Evolutionary conservation across 1,140 invertebrate genomes (phyloP).

Genomic region (Melipona quadrifasciata): DNA sequence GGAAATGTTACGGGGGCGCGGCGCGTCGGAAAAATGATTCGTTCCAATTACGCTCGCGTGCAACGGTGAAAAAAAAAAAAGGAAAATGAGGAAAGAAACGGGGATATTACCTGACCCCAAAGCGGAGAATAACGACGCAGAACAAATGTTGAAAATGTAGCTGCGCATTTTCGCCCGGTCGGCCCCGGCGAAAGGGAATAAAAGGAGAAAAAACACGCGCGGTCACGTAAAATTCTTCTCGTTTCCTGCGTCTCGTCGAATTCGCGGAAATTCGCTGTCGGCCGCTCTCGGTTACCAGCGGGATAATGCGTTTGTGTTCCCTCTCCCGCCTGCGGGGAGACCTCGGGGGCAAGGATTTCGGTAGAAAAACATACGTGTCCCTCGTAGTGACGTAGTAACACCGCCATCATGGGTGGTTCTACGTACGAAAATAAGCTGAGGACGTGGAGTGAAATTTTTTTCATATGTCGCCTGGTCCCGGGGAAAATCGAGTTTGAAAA

Average conservation of each 20-base stretch:
- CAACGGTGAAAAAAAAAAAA: neutral
- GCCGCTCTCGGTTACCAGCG: neutral
- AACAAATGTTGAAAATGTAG: neutral
- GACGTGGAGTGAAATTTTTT: no score
- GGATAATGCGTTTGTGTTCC: neutral
- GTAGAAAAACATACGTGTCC: neutral
- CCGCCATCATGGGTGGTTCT: neutral
- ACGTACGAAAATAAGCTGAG: neutral
- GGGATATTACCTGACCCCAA: constrained; percentile 21
- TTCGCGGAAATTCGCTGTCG: neutral
- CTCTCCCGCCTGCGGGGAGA: neutral
- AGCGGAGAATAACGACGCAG: constrained; percentile 5
- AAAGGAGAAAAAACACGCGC: neutral
- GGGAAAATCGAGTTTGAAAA: no score
- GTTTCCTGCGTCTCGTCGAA: neutral
- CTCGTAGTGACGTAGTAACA: neutral
- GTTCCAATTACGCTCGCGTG: constrained; percentile 25
- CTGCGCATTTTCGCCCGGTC: neutral
- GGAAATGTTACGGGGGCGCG: no score
- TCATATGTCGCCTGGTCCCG: no score
- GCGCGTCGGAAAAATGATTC: neutral
- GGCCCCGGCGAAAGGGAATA: neutral
- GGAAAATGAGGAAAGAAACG: neutral
- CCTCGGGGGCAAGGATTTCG: neutral
- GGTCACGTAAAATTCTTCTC: neutral